Base-by-base conservation (phyloP, 2,113 vertebrate genomes). In the Piprites chloris region DNA sequence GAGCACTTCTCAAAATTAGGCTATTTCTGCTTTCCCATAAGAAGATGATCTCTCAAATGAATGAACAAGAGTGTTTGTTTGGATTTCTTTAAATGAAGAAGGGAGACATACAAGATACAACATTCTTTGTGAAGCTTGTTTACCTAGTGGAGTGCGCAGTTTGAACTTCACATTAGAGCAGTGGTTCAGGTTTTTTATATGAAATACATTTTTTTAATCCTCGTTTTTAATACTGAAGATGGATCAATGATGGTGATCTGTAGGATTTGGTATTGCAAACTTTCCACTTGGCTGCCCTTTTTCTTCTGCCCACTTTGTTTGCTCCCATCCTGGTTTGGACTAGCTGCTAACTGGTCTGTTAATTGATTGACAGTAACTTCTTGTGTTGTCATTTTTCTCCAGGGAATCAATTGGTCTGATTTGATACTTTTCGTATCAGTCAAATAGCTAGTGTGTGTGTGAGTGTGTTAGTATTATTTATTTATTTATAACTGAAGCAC, bases 341-440 rank as follows among this genome's bases (percentile, higher is more conserved):
- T 30, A 76, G 37, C 76, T 91, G 62, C 56, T 89, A 37, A 11
- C 28, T 78, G 41, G 11, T 65, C 47, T 78, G 0, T 78, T 58
- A 55, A 63, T 42, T 68, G 61, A 32, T n/a, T 66, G 14, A 33
- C 33, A 33, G 4, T 41, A 85, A 75, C 9, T 79, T 79, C 33
- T 75, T 59, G 44, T 22, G 24, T 46, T 87, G 35, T 61, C 6
- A 13, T 65, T 93, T 88, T 91, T 75, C 22, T 55, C 41, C 23
- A 50, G 24, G 24, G 21, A 61, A 26, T 63, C 55, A 81, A 1
- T 27, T 63, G 28, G 10, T 90, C 33, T 71, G 15, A 39, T 91
- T 65, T 0, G 0, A 21, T 80, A 47, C 0, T 0, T 73, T 89
- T 87, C 35, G 78, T 12, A 58, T 91, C 41, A 73, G 71, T 85